phyloP scores from a whole-genome alignment of 2,797 vertebrate species.

The Lepus townsendii region DNA sequence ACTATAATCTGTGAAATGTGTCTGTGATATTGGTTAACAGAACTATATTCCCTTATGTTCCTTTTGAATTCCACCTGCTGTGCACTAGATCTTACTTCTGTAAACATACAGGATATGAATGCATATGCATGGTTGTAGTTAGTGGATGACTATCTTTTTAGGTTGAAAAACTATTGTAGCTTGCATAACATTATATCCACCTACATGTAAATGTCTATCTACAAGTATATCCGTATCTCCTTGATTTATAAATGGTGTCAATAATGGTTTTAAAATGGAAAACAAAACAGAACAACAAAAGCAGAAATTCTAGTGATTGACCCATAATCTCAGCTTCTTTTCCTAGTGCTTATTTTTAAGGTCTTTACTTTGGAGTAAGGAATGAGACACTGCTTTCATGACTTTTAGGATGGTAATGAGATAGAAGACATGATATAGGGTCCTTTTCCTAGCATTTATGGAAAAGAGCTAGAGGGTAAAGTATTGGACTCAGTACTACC shows the following conservation, averaged over 20 bases:
- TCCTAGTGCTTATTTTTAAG: not conserved
- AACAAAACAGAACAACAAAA: not conserved
- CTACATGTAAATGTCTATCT: not conserved
- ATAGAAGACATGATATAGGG: not conserved
- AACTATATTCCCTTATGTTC: not conserved
- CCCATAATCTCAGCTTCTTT: not conserved
- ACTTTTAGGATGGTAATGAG: not conserved
- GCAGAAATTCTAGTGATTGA: not conserved
- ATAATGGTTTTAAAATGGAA: conserved; percentile 60
- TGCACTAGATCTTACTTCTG: not conserved
- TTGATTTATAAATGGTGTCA: conserved; percentile 32
- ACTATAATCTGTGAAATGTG: conserved; percentile 42
- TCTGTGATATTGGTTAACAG: not conserved
- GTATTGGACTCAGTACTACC: not conserved
- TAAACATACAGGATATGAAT: not conserved
- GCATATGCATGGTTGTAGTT: not conserved
- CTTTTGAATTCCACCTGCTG: not conserved
- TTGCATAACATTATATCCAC: not conserved
- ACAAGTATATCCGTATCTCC: not conserved
- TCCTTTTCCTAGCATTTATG: not conserved
- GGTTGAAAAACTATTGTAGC: not conserved
- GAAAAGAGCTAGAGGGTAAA: not conserved
- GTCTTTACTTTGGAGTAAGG: conserved; percentile 43
- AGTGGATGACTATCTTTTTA: conserved; percentile 1
- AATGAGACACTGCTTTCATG: not conserved